A percentile compares a stretch with the other conserved stretches of the same genome.
Conservation (phyloP, 2,113 vertebrate genomes). For the Salminus brasiliensis region DNA sequence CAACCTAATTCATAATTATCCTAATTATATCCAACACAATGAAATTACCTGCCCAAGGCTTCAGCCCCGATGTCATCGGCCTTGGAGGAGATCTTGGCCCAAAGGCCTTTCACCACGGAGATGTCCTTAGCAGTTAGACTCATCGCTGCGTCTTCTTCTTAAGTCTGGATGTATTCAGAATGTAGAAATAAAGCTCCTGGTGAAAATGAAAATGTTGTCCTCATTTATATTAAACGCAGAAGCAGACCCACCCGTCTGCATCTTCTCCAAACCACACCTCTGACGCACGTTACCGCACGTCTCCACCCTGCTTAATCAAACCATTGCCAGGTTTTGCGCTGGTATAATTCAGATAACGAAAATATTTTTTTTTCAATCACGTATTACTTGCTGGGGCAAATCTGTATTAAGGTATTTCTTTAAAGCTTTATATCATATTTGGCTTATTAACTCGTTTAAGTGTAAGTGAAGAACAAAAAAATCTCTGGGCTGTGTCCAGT, state of each 20-base stretch:
- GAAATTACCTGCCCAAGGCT: conserved; percentile 41
- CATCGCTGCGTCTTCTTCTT: conserved; percentile 40
- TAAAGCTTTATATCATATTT: background rate
- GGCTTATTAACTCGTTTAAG: background rate
- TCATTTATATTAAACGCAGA: conserved; percentile 42
- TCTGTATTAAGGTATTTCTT: background rate
- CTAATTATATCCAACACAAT: background rate
- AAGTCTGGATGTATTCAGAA: conserved; percentile 8
- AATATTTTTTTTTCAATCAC: background rate
- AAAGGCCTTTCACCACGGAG: conserved; percentile 24
- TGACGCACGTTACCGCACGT: background rate
- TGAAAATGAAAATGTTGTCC: background rate
- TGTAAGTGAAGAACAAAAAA: too few species aligned
- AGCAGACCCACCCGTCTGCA: conserved; percentile 24
- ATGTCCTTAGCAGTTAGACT: conserved; percentile 56
- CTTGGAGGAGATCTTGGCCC: conserved; percentile 28
- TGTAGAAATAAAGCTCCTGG: conserved; percentile 10
- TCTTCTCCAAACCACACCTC: conserved; percentile 39
- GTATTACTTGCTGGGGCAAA: background rate
- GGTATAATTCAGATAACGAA: conserved; percentile 36
- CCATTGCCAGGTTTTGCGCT: conserved; percentile 16
- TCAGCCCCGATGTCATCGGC: conserved; percentile 36
- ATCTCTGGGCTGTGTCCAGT: too few species aligned
- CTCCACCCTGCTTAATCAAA: conserved; percentile 9
- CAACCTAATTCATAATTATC: background rate